Conservation (phyloP, 2,888 invertebrate species). For the Eupeodes latifasciatus region DNA sequence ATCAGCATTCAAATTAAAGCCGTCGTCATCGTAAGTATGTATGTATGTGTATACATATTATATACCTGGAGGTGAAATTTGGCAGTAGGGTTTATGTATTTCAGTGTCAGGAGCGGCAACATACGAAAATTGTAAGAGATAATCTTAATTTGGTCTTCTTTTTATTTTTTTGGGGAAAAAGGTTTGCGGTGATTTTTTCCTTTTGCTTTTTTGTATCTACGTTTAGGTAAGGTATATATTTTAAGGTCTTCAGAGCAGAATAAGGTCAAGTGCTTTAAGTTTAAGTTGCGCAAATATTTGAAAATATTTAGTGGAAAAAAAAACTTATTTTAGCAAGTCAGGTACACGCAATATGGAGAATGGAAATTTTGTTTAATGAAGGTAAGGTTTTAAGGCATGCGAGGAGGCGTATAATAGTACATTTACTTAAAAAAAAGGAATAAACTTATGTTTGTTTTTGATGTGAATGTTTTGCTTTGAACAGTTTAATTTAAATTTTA, state of each 20-base stretch:
- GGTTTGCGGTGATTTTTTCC: conserved; percentile 1
- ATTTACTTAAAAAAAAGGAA: conserved; percentile 32
- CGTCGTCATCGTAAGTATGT: background rate
- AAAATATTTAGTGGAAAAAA: background rate
- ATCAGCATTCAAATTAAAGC: conserved; percentile 75
- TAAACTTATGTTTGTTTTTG: background rate
- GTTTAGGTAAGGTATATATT: too few relatives aligned
- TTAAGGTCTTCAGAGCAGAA: background rate
- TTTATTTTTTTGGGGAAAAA: conserved; percentile 19
- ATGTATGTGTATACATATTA: too few relatives aligned
- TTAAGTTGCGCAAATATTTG: conserved; percentile 17
- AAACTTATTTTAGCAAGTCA: background rate
- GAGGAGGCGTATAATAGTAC: conserved; percentile 38
- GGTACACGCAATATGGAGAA: conserved; percentile 15
- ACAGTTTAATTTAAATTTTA: too few relatives aligned
- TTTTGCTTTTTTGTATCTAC: background rate
- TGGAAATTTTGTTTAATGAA: conserved; percentile 3
- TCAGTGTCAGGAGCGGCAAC: conserved; percentile 35
- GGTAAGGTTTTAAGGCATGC: conserved; percentile 34
- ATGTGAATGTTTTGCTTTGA: background rate
- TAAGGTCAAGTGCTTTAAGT: conserved; percentile 8
- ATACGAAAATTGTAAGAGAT: conserved; percentile 33
- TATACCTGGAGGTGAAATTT: too few relatives aligned
- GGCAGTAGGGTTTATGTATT: background rate
- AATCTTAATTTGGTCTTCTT: conserved; percentile 29